Base-by-base conservation (phyloP, 2,888 invertebrate species). In the Nomada goodeniana region DNA sequence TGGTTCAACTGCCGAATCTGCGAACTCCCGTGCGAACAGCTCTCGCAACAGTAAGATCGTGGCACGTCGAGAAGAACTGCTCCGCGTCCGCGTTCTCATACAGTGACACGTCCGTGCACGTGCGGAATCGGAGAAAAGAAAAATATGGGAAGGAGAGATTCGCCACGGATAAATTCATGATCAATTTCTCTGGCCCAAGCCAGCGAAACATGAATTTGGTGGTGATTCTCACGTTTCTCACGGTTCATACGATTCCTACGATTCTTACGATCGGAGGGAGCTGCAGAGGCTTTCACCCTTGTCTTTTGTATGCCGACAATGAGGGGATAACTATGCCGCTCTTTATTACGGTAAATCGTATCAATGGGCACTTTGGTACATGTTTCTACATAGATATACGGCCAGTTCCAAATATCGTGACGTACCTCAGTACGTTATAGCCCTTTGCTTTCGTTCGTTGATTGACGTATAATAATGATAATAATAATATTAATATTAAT, bases 1-100 rank as follows among this genome's bases (percentile, higher is more conserved):
- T 70, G 76, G 65, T 82, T 79, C 87, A 74, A 87, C 82, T 79
- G 85, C 84, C 89, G 85, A 89, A 89, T 89, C 83, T 87, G 87
- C 83, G 69, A 86, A 80, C 86, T 84, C 86, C 74, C 81, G 57
- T 77, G 81, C n/a, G 82, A 73, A 36, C 82, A 68, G 53, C 77
- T 80, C 81, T 84, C 78, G 52, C 68, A 67, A 76, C 70, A 60
- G 61, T 52, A 47, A 63, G 73, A 71, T 84, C 69, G 70, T 47
- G 65, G 26, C 50, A 65, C n/a, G 29, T 4, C 53, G 65, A 26
- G 23, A 57, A 26, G 15, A 26, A 11, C 20, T 26, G 57, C 69
- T 13, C 20, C 2, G 9, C 29, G 13, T 13, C 18, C n/a, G 10
- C 59, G 36, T 20, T 55, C 20, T 20, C 55, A 10, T 55, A 55